phyloP scores from a whole-genome alignment of 2,113 vertebrate species.

The Progne subis region DNA sequence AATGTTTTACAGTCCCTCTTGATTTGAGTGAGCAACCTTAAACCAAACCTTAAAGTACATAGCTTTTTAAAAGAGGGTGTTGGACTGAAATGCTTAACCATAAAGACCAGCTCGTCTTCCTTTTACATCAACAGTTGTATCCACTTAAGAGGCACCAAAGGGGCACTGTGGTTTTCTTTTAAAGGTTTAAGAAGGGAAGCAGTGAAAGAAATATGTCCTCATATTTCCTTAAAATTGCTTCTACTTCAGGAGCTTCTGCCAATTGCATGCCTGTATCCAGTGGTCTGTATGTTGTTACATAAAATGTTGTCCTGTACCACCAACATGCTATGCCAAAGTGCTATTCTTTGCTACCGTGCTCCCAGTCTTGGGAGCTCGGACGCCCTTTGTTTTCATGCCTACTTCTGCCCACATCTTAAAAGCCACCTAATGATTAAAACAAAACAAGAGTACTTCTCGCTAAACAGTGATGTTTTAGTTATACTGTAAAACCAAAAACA shows the following conservation, averaged over 20 bases:
- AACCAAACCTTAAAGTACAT: constrained; percentile 18
- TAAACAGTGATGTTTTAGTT: neutral
- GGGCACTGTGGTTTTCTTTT: constrained; percentile 22
- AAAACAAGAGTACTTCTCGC: constrained; percentile 5
- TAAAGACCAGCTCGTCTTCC: constrained; percentile 32
- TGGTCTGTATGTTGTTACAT: constrained; percentile 33
- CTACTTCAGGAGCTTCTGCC: constrained; percentile 20
- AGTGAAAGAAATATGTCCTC: constrained; percentile 18
- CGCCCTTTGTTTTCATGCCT: neutral
- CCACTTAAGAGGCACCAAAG: constrained; percentile 46
- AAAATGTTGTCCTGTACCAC: neutral
- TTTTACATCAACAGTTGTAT: constrained; percentile 21
- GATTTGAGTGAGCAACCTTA: constrained; percentile 21
- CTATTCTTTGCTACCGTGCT: neutral
- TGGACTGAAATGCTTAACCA: constrained; percentile 35
- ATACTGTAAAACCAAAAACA: neutral
- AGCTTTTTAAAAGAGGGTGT: constrained; percentile 30
- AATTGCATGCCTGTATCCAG: neutral
- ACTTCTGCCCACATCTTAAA: constrained; percentile 21
- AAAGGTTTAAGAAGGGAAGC: constrained; percentile 2
- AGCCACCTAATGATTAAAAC: constrained; percentile 33
- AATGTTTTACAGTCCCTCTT: constrained; percentile 1
- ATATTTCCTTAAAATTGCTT: constrained; percentile 24
- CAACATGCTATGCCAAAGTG: neutral
- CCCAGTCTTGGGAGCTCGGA: neutral